Evolutionary conservation across 2,113 vertebrate species (phyloP), one percentile per base, ranked within the genome.

Genomic region (Antechinus flavipes): DNA sequence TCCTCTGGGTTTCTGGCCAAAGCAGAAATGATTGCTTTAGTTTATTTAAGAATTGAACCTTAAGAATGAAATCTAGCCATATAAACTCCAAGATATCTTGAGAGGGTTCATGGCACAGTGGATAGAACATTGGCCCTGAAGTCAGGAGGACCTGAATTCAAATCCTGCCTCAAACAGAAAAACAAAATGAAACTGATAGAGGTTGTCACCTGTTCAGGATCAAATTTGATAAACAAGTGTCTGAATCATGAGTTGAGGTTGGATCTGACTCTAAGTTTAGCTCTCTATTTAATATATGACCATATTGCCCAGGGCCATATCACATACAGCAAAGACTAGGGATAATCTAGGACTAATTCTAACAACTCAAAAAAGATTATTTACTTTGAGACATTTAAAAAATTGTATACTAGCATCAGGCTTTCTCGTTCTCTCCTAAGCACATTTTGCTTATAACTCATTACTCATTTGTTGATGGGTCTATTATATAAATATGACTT

Each of bases 321-420:
- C 95, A 96, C 30, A 91, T n/a, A n/a, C 56, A 94, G 22, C 52
- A 68, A 97, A 61, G 89, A 91, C 26, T 16, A 54, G 50, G 46
- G 46, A 94, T 76, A 93, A 95, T 54, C 26, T 54, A 92, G 24
- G n/a, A 84, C 35, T 84, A 23, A 84, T 2, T n/a, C 30, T 42
- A 19, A 84, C n/a, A 84, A 84, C 68, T 19, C 16, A 84, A 84
- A 76, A 84, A 42, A 22, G 19, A 16, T 16, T 92, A 46, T 19
- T 27, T 2, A 52, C 0, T 10, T 90, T 49, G 93, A 12, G 42
- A 84, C 49, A 92, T 92, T 94, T 61, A 61, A 61, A 50, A 46
- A 25, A 54, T 16, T 90, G n/a, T 49, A 52, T 0, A 3, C 26
- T 26, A 91, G 42, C 30, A 42, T 90, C 47, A 27, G 24, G 42